phyloP scores from a whole-genome alignment of 2,113 vertebrate genomes.

The Sminthopsis crassicaudata region DNA sequence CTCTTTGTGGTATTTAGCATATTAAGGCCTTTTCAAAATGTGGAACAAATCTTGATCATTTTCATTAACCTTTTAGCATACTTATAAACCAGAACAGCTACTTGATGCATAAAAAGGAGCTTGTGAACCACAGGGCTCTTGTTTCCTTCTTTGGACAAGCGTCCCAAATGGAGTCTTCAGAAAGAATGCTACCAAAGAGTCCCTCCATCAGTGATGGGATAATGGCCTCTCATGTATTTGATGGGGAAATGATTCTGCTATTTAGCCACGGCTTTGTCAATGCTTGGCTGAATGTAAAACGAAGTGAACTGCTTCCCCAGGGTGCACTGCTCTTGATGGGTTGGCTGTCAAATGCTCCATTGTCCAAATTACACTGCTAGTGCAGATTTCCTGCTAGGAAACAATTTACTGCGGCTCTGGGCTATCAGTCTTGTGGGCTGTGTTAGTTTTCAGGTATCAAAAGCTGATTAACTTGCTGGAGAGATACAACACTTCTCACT shows the following conservation, averaged over 20 bases:
- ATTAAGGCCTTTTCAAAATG: slow-evolving; percentile 41
- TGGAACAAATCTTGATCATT: slow-evolving; percentile 65
- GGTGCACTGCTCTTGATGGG: slow-evolving; percentile 85
- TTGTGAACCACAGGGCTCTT: slow-evolving; percentile 41
- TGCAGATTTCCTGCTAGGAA: slow-evolving; percentile 86
- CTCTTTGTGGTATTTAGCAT: slow-evolving; percentile 40
- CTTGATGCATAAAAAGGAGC: slow-evolving; percentile 41
- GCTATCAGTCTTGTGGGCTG: slow-evolving; percentile 78
- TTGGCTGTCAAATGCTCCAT: slow-evolving; percentile 92
- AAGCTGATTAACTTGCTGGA: slow-evolving; percentile 77
- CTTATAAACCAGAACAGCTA: background rate
- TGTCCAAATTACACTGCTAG: slow-evolving; percentile 89
- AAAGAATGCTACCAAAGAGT: slow-evolving; percentile 18
- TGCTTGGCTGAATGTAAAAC: slow-evolving; percentile 82
- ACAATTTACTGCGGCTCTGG: slow-evolving; percentile 85
- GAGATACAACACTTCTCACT: slow-evolving; percentile 56
- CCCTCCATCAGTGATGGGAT: slow-evolving; percentile 73
- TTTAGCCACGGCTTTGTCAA: slow-evolving; percentile 87
- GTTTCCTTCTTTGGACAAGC: slow-evolving; percentile 56
- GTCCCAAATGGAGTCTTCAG: slow-evolving; percentile 28
- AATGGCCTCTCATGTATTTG: slow-evolving; percentile 79
- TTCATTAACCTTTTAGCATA: slow-evolving; percentile 36
- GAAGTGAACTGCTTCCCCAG: slow-evolving; percentile 84
- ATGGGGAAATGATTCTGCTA: slow-evolving; percentile 89
- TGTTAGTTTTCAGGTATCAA: slow-evolving; percentile 74